Percentiles rank a stretch among this genome's conserved stretches.
phyloP scores from a whole-genome alignment of 2,888 invertebrate genomes.

The Cheilosia vulpina region DNA sequence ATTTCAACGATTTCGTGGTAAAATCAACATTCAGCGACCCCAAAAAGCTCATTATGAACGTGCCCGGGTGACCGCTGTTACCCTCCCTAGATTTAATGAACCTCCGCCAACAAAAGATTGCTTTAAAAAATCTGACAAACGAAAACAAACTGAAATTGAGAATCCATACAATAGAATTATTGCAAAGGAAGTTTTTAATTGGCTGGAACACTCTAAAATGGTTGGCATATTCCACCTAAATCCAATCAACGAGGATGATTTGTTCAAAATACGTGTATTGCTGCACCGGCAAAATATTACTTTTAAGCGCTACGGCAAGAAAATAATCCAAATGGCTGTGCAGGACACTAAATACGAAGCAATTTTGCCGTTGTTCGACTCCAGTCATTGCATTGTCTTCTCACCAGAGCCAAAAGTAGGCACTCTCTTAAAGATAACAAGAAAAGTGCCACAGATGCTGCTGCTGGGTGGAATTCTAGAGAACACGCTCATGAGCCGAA shows the following conservation, averaged over 20 bases:
- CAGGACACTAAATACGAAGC: constrained; percentile 88
- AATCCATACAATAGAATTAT: constrained; percentile 90
- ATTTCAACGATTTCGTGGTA: constrained; percentile 88
- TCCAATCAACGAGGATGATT: constrained; percentile 87
- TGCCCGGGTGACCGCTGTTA: constrained; percentile 87
- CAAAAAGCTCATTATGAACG: constrained; percentile 88
- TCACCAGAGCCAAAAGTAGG: constrained; percentile 87
- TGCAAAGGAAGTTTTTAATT: constrained; percentile 88
- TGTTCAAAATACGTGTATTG: constrained; percentile 86
- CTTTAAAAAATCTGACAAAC: constrained; percentile 80
- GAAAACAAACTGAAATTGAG: constrained; percentile 82
- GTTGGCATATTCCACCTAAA: constrained; percentile 90
- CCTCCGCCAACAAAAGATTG: constrained; percentile 85
- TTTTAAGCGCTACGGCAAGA: constrained; percentile 87
- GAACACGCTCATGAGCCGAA: constrained; percentile 87
- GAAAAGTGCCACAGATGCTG: constrained; percentile 88
- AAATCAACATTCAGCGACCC: constrained; percentile 91
- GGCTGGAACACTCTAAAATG: constrained; percentile 89
- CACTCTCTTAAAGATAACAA: constrained; percentile 87
- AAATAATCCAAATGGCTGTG: constrained; percentile 88
- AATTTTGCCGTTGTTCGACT: constrained; percentile 87
- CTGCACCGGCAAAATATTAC: constrained; percentile 89
- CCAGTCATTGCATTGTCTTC: constrained; percentile 88
- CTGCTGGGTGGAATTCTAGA: constrained; percentile 91
- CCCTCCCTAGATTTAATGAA: constrained; percentile 86